These are phyloP conservation scores for Choloepus didactylus DNA, from an alignment of 2,797 vertebrate species.

Conservation along the genomic window DNA sequence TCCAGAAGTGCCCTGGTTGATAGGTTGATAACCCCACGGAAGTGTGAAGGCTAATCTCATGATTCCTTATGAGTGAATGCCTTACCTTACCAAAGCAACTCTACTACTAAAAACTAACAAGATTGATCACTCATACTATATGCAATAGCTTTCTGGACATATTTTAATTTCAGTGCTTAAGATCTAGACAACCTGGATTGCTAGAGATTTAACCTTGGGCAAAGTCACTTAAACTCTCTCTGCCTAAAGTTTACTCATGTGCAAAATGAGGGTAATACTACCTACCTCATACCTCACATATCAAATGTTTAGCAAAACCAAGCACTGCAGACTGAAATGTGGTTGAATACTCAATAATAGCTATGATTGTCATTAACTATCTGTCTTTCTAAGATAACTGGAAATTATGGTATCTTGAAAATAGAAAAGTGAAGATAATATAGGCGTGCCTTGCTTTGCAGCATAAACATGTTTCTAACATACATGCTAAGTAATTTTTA, in stretches of 20 bases:
- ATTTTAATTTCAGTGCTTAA: not conserved
- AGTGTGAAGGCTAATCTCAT: not conserved
- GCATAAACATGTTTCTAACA: not conserved
- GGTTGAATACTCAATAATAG: not conserved
- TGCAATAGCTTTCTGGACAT: not conserved
- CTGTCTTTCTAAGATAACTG: not conserved
- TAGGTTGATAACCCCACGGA: not conserved
- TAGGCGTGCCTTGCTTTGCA: not conserved
- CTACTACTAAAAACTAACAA: not conserved
- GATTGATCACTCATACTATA: not conserved
- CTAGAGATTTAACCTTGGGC: not conserved
- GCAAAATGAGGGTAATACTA: not conserved
- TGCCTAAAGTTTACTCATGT: not conserved
- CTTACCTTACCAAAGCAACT: not conserved
- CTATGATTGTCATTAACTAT: not conserved
- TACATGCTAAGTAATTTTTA: not conserved
- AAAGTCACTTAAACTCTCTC: not conserved
- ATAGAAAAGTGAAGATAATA: conserved; percentile 8
- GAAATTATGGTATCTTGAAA: not conserved
- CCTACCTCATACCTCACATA: not conserved
- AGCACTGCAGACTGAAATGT: not conserved
- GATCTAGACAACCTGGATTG: not conserved
- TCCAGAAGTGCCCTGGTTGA: not conserved
- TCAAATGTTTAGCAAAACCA: conserved; percentile 36
- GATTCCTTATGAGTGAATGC: not conserved